Percentiles rank a stretch among this genome's conserved stretches.
Evolutionary conservation across 2,888 invertebrate species (phyloP).

Genomic region (Vannuccia rotundouncinata): DNA sequence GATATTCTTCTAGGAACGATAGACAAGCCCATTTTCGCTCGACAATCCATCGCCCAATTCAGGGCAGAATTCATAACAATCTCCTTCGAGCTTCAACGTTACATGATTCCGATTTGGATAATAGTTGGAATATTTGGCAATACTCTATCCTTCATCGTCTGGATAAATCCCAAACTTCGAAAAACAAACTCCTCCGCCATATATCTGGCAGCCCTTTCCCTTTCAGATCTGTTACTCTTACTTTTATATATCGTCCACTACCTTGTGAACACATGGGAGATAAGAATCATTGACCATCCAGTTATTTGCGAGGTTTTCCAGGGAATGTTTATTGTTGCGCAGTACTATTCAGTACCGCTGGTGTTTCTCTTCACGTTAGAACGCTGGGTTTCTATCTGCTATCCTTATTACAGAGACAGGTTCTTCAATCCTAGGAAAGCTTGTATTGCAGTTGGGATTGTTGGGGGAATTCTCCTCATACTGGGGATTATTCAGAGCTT

Average conservation of each 20-base stretch:
- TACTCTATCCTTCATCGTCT: constrained; percentile 49
- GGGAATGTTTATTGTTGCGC: constrained; percentile 47
- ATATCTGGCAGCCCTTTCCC: constrained; percentile 50
- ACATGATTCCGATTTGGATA: constrained; percentile 52
- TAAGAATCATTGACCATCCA: constrained; percentile 45
- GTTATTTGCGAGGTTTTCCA: constrained; percentile 51
- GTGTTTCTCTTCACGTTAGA: constrained; percentile 54
- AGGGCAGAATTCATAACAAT: constrained; percentile 44
- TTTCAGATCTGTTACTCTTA: constrained; percentile 44
- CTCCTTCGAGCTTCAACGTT: constrained; percentile 47
- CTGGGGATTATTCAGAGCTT: constrained; percentile 47
- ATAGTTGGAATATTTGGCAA: constrained; percentile 51
- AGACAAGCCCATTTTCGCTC: not conserved
- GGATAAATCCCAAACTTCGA: constrained; percentile 49
- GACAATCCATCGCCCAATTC: constrained; percentile 35
- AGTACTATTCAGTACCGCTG: constrained; percentile 51
- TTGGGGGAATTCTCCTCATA: constrained; percentile 43
- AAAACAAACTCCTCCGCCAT: constrained; percentile 53
- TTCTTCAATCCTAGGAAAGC: constrained; percentile 51
- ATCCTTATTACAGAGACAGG: constrained; percentile 49
- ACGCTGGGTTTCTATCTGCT: constrained; percentile 51
- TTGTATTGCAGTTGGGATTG: constrained; percentile 2
- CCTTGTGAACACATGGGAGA: constrained; percentile 50
- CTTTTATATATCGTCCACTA: constrained; percentile 50
- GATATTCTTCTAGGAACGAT: not conserved